Percentiles rank a stretch among this genome's conserved stretches.
Conservation (phyloP, 2,797 vertebrate genomes). For the Falco concolor region DNA sequence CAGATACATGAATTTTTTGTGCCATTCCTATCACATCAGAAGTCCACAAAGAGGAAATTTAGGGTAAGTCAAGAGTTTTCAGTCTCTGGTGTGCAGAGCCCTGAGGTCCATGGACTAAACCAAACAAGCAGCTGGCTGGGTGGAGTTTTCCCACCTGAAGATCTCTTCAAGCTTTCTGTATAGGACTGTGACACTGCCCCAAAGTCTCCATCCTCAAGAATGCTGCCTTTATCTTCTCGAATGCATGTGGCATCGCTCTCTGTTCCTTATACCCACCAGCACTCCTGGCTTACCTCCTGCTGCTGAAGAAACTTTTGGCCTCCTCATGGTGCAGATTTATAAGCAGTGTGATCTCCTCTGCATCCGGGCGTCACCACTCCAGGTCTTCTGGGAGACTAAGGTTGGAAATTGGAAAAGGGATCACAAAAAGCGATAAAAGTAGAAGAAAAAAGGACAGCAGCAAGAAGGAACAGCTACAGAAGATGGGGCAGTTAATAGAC, state of each 20-base stretch:
- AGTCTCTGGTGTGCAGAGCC: background rate
- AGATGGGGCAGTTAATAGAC: background rate
- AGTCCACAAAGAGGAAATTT: constrained; percentile 10
- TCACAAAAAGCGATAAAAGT: constrained; percentile 52
- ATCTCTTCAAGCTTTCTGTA: constrained; percentile 3
- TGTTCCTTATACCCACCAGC: constrained; percentile 29
- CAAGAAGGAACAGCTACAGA: constrained; percentile 37
- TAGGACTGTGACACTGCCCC: background rate
- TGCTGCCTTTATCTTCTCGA: background rate
- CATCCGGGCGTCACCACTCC: constrained; percentile 48
- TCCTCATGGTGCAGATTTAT: constrained; percentile 51
- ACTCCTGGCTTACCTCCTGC: constrained; percentile 60
- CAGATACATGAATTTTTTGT: background rate
- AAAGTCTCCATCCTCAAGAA: constrained; percentile 18
- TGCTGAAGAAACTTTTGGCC: constrained; percentile 61
- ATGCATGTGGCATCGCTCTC: background rate
- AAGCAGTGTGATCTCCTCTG: constrained; percentile 58
- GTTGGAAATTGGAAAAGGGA: constrained; percentile 69
- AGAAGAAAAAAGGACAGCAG: constrained; percentile 41
- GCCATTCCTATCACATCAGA: background rate
- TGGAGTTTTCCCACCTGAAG: background rate
- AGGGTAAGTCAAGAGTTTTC: background rate
- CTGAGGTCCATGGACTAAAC: background rate
- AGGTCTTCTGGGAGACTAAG: constrained; percentile 63
- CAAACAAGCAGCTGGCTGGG: background rate